Evolutionary conservation across 2,113 vertebrate genomes (phyloP).

Genomic region (Siniperca knerii): DNA sequence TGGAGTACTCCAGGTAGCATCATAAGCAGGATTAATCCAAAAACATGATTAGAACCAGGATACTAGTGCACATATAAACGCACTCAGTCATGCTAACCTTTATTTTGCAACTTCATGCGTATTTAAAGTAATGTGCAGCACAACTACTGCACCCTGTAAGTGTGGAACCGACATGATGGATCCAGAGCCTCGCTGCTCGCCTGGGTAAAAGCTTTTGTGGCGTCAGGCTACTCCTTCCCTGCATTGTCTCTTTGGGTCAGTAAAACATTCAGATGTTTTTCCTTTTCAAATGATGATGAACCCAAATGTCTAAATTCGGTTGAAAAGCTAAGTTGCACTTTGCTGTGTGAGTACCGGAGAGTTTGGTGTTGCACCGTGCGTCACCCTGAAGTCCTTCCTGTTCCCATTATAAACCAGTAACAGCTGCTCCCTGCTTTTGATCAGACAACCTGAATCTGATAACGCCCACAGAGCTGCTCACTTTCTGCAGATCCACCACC

Average conservation of each 20-base stretch:
- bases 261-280: background rate
- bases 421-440: conserved; percentile 45
- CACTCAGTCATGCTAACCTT: background rate
- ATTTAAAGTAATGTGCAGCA: background rate
- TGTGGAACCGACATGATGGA: background rate
- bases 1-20: too few species aligned
- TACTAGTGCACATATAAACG: background rate
- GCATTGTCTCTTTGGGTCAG: accelerated
- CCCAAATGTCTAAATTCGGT: background rate
- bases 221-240: background rate
- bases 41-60: background rate
- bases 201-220: background rate
- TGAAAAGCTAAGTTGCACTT: background rate
- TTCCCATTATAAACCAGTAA: conserved; percentile 12
- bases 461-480: conserved; percentile 43
- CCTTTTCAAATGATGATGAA: background rate
- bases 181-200: background rate
- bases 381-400: conserved; percentile 17
- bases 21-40: background rate
- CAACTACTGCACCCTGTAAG: too few species aligned
- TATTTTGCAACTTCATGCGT: background rate
- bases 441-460: conserved; percentile 40
- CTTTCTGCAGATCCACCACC: conserved; percentile 35
- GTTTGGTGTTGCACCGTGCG: background rate
- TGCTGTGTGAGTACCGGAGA: background rate